Percentiles rank a stretch among this genome's conserved stretches.
phyloP scores from a whole-genome alignment of 2,888 invertebrate genomes.

The Drosophila kuntzei region DNA sequence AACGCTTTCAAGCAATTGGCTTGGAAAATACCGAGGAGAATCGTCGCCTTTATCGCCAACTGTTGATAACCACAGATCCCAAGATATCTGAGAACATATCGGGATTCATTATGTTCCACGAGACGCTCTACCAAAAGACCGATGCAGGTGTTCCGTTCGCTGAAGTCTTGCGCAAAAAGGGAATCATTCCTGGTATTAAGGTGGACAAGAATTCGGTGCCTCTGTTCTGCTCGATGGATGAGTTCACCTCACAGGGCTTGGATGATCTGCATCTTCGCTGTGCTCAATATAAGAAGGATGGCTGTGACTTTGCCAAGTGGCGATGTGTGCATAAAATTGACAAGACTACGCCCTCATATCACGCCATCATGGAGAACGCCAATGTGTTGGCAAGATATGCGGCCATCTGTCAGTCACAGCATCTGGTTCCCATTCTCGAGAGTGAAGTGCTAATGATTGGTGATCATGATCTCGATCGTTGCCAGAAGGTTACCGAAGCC shows the following conservation, averaged over 20 bases:
- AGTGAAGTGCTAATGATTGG: constrained; percentile 99
- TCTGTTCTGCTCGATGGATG: constrained; percentile 96
- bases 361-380: constrained; percentile 96
- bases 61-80: constrained; percentile 93
- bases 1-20: constrained; percentile 90
- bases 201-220: constrained; percentile 98
- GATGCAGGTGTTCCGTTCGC: constrained; percentile 94
- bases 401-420: constrained; percentile 96
- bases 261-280: constrained; percentile 97
- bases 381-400: constrained; percentile 98
- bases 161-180: constrained; percentile 92
- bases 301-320: constrained; percentile 99
- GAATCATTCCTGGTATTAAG: constrained; percentile 98
- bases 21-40: constrained; percentile 97
- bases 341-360: constrained; percentile 94
- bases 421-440: constrained; percentile 99
- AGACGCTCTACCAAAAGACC: constrained; percentile 98
- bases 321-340: constrained; percentile 97
- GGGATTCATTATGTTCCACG: constrained; percentile 99
- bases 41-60: constrained; percentile 93
- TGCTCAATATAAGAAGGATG: constrained; percentile 98
- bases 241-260: constrained; percentile 98
- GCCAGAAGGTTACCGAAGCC: constrained; percentile 97
- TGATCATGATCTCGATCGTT: constrained; percentile 96
- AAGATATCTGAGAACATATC: constrained; percentile 93